Evolutionary conservation across 2,888 invertebrate species (phyloP).

Genomic region (Coelinius sp.): DNA sequence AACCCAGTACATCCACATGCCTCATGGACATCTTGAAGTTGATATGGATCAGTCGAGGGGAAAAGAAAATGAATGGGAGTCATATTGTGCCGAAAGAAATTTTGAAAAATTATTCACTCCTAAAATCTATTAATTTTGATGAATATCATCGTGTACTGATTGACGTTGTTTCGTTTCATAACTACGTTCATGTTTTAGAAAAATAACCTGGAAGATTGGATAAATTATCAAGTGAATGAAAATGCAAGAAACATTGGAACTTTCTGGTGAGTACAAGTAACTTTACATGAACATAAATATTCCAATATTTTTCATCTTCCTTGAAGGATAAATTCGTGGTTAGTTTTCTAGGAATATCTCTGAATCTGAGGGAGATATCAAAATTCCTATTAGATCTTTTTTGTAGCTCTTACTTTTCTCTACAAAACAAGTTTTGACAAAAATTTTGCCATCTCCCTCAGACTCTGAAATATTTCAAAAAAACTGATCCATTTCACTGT

Average conservation of each 20-base stretch:
- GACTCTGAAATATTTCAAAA: too few relatives aligned
- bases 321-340: too few relatives aligned
- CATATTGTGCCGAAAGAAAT: background rate
- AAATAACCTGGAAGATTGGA: background rate
- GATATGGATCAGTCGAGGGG: background rate
- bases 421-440: too few relatives aligned
- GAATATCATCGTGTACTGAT: background rate
- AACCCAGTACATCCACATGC: slow-evolving; percentile 13
- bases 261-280: background rate
- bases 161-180: slow-evolving; percentile 1
- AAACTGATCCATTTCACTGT: too few relatives aligned
- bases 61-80: background rate
- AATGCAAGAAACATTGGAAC: slow-evolving; percentile 15
- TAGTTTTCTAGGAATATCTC: too few relatives aligned
- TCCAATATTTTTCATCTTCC: too few relatives aligned
- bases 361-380: too few relatives aligned
- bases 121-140: background rate
- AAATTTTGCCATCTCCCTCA: too few relatives aligned
- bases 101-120: background rate
- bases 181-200: background rate
- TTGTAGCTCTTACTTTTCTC: too few relatives aligned
- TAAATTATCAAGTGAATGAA: slow-evolving; percentile 9
- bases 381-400: too few relatives aligned
- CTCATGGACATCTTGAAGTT: background rate
- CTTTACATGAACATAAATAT: background rate